These are phyloP conservation scores for Chascanopsetta lugubris DNA, from an alignment of 2,113 vertebrate species.

Conservation along the genomic window DNA sequence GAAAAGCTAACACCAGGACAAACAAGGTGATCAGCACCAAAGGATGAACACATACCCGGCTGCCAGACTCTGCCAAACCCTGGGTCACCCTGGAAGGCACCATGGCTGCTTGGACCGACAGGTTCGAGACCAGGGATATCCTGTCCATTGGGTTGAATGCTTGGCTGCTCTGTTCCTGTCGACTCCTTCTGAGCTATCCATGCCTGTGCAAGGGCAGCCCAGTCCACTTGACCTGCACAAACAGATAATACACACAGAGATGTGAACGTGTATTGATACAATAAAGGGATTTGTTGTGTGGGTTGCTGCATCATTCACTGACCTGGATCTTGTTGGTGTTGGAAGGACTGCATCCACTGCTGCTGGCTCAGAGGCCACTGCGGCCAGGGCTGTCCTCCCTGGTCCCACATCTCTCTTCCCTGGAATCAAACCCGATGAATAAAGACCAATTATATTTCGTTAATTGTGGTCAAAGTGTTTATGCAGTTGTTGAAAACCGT, in stretches of 20 bases:
- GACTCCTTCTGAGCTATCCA: conserved; percentile 99
- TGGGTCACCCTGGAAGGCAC: conserved; percentile 90
- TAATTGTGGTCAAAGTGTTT: no score
- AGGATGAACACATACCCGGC: conserved; percentile 81
- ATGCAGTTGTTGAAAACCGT: no score
- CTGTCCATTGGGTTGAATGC: conserved; percentile 92
- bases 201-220: conserved; percentile 98
- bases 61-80: conserved; percentile 97
- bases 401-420: conserved; percentile 93
- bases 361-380: conserved; percentile 99
- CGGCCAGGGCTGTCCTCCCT: conserved; percentile 99
- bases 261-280: neutral
- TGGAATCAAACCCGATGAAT: conserved; percentile 35
- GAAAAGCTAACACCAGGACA: neutral
- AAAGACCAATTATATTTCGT: no score
- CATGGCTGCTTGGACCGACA: conserved; percentile 89
- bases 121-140: conserved; percentile 88
- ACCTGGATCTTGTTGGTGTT: conserved; percentile 99
- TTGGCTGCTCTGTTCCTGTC: conserved; percentile 87
- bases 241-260: neutral
- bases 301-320: conserved; percentile 55
- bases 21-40: neutral
- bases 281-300: neutral
- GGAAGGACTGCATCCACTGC: conserved; percentile 99
- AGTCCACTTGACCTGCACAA: conserved; percentile 94